These are phyloP conservation scores for Cheilosia scutellata DNA, from an alignment of 2,888 invertebrate genomes.

Conservation along the genomic window DNA sequence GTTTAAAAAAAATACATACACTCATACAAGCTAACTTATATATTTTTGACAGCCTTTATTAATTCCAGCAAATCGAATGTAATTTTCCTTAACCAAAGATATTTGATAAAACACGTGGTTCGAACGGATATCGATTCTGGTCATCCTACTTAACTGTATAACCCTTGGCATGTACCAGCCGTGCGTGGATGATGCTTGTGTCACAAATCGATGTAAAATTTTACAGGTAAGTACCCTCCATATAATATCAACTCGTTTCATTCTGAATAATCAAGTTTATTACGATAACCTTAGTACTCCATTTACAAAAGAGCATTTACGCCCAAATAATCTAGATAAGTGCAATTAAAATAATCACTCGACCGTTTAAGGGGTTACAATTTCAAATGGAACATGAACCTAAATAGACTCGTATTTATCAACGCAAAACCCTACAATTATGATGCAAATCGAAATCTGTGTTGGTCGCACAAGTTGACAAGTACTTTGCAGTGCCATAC, in stretches of 20 bases:
- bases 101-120: constrained; percentile 91
- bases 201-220: constrained; percentile 94
- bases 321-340: constrained; percentile 1
- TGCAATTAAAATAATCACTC: constrained; percentile 45
- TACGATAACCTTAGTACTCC: background rate
- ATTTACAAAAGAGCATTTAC: background rate
- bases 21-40: no score
- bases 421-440: constrained; percentile 13
- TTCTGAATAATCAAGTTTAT: constrained; percentile 4
- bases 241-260: background rate
- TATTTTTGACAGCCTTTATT: background rate
- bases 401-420: background rate
- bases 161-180: constrained; percentile 99
- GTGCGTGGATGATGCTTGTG: constrained; percentile 97
- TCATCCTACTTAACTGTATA: constrained; percentile 98
- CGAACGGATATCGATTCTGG: constrained; percentile 98
- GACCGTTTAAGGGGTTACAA: constrained; percentile 24
- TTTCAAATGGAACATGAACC: constrained; percentile 5
- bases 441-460: constrained; percentile 36
- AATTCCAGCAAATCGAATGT: background rate
- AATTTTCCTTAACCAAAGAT: constrained; percentile 77
- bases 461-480: constrained; percentile 1
- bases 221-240: constrained; percentile 89
- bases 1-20: no score
- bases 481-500: background rate